These are phyloP conservation scores for Malurus leucopterus DNA, from an alignment of 2,797 vertebrate species.

Conservation along the genomic window DNA sequence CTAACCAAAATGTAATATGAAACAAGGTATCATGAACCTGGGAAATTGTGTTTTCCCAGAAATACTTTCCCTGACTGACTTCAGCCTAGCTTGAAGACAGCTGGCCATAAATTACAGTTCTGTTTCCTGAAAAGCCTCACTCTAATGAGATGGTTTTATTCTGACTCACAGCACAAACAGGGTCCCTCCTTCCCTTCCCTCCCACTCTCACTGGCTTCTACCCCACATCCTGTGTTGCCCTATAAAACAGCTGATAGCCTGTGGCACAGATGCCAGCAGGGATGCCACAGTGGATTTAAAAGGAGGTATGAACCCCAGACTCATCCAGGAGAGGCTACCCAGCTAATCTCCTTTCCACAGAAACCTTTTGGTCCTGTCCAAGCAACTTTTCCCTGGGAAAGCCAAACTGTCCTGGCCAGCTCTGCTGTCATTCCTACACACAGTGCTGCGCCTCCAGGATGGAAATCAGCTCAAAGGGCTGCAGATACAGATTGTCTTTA, in stretches of 20 bases:
- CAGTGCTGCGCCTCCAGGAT: not conserved
- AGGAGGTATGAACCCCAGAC: not conserved
- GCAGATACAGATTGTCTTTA: not conserved
- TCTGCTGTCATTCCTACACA: not conserved
- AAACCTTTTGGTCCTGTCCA: not conserved
- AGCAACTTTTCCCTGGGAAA: not conserved
- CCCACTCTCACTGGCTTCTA: not conserved
- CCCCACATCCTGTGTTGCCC: too few relatives aligned
- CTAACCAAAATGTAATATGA: not conserved
- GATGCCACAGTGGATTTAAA: not conserved
- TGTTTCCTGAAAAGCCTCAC: conserved; percentile 2
- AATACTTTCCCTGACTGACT: not conserved
- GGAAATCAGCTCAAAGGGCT: not conserved
- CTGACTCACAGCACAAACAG: not conserved
- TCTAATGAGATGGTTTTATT: not conserved
- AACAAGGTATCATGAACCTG: not conserved
- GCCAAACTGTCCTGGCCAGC: not conserved
- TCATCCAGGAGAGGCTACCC: not conserved
- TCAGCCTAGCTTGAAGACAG: not conserved
- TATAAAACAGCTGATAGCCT: not conserved
- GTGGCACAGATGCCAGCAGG: not conserved
- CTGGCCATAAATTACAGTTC: not conserved
- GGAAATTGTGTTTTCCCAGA: not conserved
- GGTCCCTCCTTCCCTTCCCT: not conserved
- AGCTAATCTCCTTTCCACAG: not conserved